Evolutionary conservation across 2,888 invertebrate species (phyloP), one percentile per base, ranked within the genome.

Genomic region (Boloria euphrosyne): DNA sequence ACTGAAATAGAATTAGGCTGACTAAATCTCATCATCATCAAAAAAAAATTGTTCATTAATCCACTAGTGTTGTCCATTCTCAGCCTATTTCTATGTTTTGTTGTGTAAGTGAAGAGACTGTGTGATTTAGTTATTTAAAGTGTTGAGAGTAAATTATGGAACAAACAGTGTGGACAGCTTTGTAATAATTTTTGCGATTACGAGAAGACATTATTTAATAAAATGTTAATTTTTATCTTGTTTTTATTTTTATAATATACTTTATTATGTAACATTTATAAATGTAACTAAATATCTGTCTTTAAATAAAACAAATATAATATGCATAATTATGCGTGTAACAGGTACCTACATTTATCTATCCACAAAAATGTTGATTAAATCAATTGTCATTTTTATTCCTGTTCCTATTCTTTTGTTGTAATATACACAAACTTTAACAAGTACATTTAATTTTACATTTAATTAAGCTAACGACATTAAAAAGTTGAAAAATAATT

Each of bases 111-210:
- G 76, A 77, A 80, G 77, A 84, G 84, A 87, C 84, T 86, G 81
- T 84, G 86, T 84, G 80, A 81, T 83, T 78, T 85, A 84, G 81
- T 82, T 83, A 78, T 77, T 80, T 78, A 87, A 87, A 85, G 89
- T 87, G 87, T 82, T 84, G 89, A 84, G 84, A 75, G 81, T 90
- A 90, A 90, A 82, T 89, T 90, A 90, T 86, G 90, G 90, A 92
- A 90, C 90, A 90, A 90, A 90, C 77, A 81, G 88, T 87, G 89
- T 82, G 84, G 83, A 78, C 81, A 84, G 84, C 82, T 85, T 87
- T 85, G 79, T 85, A 86, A 85, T 85, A 86, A 85, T 85, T 87
- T 82, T 84, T 87, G 78, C 85, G 81, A 82, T 80, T 75, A 77
- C 84, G 76, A 77, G 78, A 86, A 85, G 87, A 89, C 83, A 86